A percentile compares a stretch with the other conserved stretches of the same genome.
Conservation (phyloP, 2,888 invertebrate genomes). For the Dioctria rufipes region DNA sequence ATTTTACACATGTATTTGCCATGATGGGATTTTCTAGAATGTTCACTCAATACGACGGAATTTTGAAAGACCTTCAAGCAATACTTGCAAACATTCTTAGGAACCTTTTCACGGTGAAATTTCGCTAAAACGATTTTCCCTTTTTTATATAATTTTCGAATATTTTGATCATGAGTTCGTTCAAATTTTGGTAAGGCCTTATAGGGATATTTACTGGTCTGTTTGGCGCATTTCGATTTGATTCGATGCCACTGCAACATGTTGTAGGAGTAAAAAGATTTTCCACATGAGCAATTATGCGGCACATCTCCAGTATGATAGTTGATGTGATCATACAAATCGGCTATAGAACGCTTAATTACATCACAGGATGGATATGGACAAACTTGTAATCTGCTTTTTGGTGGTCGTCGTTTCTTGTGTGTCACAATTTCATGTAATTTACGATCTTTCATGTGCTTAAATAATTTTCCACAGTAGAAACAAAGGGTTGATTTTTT, state of each 20-base stretch:
- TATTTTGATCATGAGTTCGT: not conserved
- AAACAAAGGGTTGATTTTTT: not conserved
- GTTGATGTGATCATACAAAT: not conserved
- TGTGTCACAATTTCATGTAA: not conserved
- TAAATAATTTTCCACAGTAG: not conserved
- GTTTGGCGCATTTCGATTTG: not conserved
- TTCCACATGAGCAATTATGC: not conserved
- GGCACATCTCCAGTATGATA: not conserved
- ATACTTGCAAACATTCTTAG: not conserved
- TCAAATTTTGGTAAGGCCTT: not conserved
- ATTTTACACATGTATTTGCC: not conserved
- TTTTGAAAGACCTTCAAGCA: not conserved
- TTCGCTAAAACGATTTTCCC: not conserved
- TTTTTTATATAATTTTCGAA: not conserved
- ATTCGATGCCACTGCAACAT: not conserved
- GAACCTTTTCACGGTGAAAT: too few species aligned
- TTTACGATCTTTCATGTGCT: not conserved
- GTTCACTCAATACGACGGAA: not conserved
- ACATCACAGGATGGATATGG: not conserved
- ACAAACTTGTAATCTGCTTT: not conserved
- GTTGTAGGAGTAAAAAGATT: not conserved
- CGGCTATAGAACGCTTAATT: not conserved
- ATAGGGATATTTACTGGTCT: not conserved
- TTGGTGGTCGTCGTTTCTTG: not conserved
- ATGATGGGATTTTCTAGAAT: not conserved